Conservation (phyloP, 1,140 invertebrate genomes). For the Drosophila sechellia region DNA sequence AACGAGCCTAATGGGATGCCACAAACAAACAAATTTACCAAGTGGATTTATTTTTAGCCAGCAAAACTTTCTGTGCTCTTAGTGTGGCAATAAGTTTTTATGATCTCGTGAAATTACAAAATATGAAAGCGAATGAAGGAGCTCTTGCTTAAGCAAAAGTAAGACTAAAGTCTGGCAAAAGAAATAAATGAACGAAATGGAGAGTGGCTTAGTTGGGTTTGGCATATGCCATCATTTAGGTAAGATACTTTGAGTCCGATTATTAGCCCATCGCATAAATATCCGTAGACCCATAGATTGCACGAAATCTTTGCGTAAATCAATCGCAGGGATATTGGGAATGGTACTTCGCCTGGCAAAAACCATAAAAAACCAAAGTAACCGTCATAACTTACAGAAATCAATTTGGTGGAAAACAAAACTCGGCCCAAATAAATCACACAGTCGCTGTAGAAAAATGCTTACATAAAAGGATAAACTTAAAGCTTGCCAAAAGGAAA, state of each 20-base stretch:
- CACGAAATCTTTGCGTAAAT: slow-evolving; percentile 28
- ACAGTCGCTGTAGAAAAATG: slow-evolving; percentile 23
- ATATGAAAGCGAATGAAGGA: slow-evolving; percentile 51
- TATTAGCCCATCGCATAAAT: slow-evolving; percentile 35
- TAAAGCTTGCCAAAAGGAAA: slow-evolving; percentile 36
- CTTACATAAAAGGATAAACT: slow-evolving; percentile 31
- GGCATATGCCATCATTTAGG: neutral
- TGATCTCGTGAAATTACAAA: slow-evolving; percentile 46
- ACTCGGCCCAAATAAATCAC: slow-evolving; percentile 43
- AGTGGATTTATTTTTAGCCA: slow-evolving; percentile 59
- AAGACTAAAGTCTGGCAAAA: slow-evolving; percentile 29
- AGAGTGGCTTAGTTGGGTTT: neutral
- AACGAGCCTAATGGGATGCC: slow-evolving; percentile 65
- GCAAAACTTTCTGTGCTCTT: slow-evolving; percentile 33
- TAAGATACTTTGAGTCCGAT: slow-evolving; percentile 11
- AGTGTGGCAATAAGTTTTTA: slow-evolving; percentile 64
- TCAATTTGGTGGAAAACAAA: slow-evolving; percentile 46
- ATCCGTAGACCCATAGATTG: slow-evolving; percentile 15
- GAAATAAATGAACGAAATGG: slow-evolving; percentile 15
- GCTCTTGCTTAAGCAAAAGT: neutral
- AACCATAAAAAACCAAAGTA: slow-evolving; percentile 6
- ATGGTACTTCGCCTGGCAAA: neutral
- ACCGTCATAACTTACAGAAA: slow-evolving; percentile 49
- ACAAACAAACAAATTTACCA: slow-evolving; percentile 45
- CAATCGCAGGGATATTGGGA: slow-evolving; percentile 10